These are phyloP conservation scores for Amphiduros pacificus DNA, from an alignment of 2,888 invertebrate genomes.

Conservation along the genomic window DNA sequence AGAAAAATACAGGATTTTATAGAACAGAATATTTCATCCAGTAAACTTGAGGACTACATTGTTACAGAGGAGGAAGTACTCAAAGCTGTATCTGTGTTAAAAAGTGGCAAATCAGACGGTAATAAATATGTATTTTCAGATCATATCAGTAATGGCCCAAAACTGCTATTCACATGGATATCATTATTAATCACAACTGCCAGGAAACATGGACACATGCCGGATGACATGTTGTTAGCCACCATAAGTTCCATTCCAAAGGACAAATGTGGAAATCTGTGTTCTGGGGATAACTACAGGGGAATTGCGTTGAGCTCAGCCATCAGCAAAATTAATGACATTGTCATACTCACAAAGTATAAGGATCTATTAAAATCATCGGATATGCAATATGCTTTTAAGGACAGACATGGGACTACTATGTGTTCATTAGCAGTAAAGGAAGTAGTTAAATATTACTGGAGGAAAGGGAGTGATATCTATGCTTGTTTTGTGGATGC, in stretches of 20 bases:
- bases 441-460: neutral
- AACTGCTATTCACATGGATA: neutral
- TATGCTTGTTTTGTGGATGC: constrained; percentile 1
- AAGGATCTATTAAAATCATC: neutral
- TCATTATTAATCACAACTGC: neutral
- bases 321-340: neutral
- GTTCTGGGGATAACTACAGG: neutral
- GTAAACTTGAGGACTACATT: neutral
- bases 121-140: neutral
- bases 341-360: constrained; percentile 1
- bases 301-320: neutral
- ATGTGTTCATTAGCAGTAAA: neutral
- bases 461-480: neutral
- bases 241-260: neutral
- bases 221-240: neutral
- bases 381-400: constrained; percentile 1
- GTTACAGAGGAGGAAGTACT: neutral
- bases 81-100: neutral
- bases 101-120: neutral
- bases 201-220: neutral
- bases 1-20: no score
- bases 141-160: neutral
- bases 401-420: neutral
- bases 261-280: neutral
- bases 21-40: no score